Evolutionary conservation across 1,140 invertebrate genomes (phyloP).

Genomic region (Adelges cooleyi): DNA sequence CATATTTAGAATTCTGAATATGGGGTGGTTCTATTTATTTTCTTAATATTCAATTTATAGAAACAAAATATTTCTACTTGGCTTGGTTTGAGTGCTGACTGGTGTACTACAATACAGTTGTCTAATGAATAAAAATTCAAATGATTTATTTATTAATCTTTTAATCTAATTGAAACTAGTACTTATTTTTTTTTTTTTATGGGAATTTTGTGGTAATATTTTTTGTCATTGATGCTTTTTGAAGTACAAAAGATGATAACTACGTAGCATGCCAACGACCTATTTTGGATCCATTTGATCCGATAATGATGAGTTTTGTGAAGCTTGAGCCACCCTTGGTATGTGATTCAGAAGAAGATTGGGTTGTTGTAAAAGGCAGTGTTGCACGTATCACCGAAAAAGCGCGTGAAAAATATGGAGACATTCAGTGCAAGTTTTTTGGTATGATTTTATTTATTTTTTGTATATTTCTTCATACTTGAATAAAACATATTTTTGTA

Average conservation of each 20-base stretch:
- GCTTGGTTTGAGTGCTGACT: no score
- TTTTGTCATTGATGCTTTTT: no score
- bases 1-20: no score
- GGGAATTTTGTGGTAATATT: no score
- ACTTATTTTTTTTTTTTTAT: no score
- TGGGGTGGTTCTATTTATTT: no score
- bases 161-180: no score
- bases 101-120: no score
- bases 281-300: constrained; percentile 49
- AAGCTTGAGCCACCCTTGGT: constrained; percentile 46
- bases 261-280: constrained; percentile 48
- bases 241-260: constrained; percentile 30
- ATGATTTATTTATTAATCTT: no score
- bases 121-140: no score
- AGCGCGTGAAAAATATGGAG: constrained; percentile 35
- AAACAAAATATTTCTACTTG: no score
- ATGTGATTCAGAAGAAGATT: constrained; percentile 47
- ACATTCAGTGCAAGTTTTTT: constrained; percentile 37
- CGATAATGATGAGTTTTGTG: constrained; percentile 57
- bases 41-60: no score
- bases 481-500: constrained; percentile 35
- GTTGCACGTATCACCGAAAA: constrained; percentile 35
- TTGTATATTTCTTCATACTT: not conserved
- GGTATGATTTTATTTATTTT: constrained; percentile 30
- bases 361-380: constrained; percentile 41